Base-by-base conservation (phyloP, 2,113 vertebrate species). In the Microtus ochrogaster region DNA sequence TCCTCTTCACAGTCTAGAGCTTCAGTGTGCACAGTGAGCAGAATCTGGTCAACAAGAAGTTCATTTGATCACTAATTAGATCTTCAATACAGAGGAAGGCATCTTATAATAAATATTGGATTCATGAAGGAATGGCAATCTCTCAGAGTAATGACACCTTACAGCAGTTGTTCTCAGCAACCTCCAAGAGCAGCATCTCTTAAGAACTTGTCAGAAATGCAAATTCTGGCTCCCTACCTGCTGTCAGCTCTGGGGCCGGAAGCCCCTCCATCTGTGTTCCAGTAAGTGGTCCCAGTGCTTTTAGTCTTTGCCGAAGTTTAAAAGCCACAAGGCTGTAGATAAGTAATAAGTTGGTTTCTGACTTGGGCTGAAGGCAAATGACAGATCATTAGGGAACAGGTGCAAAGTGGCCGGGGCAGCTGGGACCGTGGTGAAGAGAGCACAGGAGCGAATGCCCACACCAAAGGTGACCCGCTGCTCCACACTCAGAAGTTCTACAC, bases 331-430 rank as follows among this genome's bases (percentile, higher is more conserved):
- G 24, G 2, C 52, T 91, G 79, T 65, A 77, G n/a, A 65, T 86
- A 90, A 94, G 6, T 87, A 26, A 86, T 89, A 76, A 49, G 39
- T 55, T n/a, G 44, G 24, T 73, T 95, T 93, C 41, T 95, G 41
- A 17, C 63, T 94, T 81, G 47, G 49, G 19, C 12, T 78, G 39
- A 26, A 16, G 47, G 7, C 79, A 89, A 91, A 83, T 21, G 28
- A 85, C 7, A 55, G 52, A 74, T 4, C 44, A 72, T 55, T 73
- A 85, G 90, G 8, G 74, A 12, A 41, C 91, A 88, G 74, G 68
- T 78, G 0, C 28, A 74, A 93, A 72, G 73, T 36, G 47, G 19
- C 2, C 49, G 81, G 24, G 12, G 70, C 11, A 76, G n/a, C 11
- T 84, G 21, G 30, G 7, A 81, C 30, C 52, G 13, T 14, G 68